Percentiles rank a stretch among this genome's conserved stretches.
Evolutionary conservation across 2,113 vertebrate species (phyloP).

Genomic region (Hemibagrus wyckioides): DNA sequence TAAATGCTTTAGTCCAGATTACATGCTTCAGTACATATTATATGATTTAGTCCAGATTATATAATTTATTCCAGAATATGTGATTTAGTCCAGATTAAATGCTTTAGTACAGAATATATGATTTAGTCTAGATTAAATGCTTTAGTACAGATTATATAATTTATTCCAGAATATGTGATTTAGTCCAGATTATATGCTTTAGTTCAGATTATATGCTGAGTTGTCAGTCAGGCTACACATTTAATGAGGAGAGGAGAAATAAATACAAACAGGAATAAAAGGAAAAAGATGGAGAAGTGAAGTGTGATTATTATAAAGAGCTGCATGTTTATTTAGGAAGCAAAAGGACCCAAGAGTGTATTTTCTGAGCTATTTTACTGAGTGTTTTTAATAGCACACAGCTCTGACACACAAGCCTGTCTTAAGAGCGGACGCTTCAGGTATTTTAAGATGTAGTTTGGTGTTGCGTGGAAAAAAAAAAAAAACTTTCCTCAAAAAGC

Average conservation of each 20-base stretch:
- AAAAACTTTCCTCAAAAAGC: not conserved
- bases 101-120: not conserved
- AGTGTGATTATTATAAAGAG: not conserved
- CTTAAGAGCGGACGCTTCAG: not conserved
- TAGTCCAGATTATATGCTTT: not conserved
- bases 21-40: too few relatives aligned
- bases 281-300: not conserved
- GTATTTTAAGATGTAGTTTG: not conserved
- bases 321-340: not conserved
- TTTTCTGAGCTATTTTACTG: not conserved
- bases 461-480: not conserved
- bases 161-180: too few relatives aligned
- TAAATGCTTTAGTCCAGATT: not conserved
- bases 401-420: not conserved
- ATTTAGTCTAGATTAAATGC: not conserved
- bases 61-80: too few relatives aligned
- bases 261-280: not conserved
- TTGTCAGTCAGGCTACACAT: not conserved
- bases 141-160: not conserved
- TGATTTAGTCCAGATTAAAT: not conserved
- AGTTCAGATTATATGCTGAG: not conserved
- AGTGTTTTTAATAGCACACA: not conserved
- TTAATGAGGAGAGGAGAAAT: not conserved
- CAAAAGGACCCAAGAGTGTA: not conserved
- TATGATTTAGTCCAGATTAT: too few relatives aligned